Evolutionary conservation across 2,113 vertebrate genomes (phyloP).

Genomic region (Gnathonemus echidnorhynchus): DNA sequence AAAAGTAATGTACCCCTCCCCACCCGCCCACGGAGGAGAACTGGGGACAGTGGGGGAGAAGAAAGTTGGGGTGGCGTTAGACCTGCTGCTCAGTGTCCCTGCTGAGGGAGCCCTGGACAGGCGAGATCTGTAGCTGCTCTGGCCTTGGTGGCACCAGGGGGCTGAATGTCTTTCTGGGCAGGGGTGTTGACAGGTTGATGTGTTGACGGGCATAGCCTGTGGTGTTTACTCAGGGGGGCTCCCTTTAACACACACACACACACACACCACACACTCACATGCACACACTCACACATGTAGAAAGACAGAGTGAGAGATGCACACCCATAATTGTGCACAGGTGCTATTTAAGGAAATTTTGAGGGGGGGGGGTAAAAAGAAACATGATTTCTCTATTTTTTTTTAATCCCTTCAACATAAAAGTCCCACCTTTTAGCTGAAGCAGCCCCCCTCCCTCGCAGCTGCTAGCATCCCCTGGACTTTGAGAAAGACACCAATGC

Average conservation of each 20-base stretch:
- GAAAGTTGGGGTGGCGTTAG: not conserved
- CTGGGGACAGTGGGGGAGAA: not conserved
- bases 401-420: slow-evolving; percentile 48
- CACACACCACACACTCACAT: slow-evolving; percentile 34
- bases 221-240: slow-evolving; percentile 61
- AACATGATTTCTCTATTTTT: slow-evolving; percentile 58
- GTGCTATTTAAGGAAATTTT: slow-evolving; percentile 70
- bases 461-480: not conserved
- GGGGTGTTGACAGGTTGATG: slow-evolving; percentile 54
- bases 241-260: slow-evolving; percentile 39
- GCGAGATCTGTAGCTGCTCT: slow-evolving; percentile 13
- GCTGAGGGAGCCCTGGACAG: not conserved
- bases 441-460: slow-evolving; percentile 20
- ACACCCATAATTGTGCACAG: slow-evolving; percentile 54
- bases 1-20: not conserved
- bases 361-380: slow-evolving; percentile 34
- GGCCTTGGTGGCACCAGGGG: slow-evolving; percentile 39
- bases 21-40: not conserved
- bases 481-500: not conserved
- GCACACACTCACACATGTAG: slow-evolving; percentile 37
- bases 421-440: slow-evolving; percentile 55
- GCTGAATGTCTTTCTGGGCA: slow-evolving; percentile 41
- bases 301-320: not conserved
- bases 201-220: slow-evolving; percentile 57
- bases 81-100: slow-evolving; percentile 14